These are phyloP conservation scores for Gymnogyps californianus DNA, from an alignment of 2,113 vertebrate species.

Conservation along the genomic window DNA sequence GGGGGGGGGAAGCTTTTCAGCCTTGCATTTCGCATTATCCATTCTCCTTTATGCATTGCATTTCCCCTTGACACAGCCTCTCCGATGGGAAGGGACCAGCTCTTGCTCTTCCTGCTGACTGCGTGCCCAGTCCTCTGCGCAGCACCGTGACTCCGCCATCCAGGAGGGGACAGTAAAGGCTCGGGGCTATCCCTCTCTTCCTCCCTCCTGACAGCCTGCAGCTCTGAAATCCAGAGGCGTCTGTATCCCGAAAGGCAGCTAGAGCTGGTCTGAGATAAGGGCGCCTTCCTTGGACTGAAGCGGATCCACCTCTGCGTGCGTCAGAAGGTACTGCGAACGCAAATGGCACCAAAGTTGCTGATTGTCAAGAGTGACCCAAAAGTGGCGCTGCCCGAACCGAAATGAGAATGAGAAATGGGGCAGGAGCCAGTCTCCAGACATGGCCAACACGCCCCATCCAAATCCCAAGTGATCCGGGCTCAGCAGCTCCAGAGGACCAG, in stretches of 20 bases:
- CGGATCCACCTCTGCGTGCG: accelerated
- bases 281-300: neutral
- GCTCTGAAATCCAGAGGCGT: neutral
- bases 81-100: neutral
- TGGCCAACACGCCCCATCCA: accelerated
- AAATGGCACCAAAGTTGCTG: neutral
- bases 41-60: neutral
- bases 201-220: neutral
- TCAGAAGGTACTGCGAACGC: neutral
- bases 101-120: neutral
- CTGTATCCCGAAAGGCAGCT: neutral
- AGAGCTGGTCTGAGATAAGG: neutral
- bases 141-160: neutral
- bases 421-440: neutral
- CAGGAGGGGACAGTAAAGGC: neutral
- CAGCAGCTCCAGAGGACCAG: neutral
- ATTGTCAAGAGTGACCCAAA: neutral
- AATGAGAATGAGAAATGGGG: neutral
- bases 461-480: neutral
- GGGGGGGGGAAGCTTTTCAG: neutral
- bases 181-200: neutral
- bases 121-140: neutral
- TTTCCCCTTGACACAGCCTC: neutral
- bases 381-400: accelerated
- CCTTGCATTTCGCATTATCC: neutral